Evolutionary conservation across 2,113 vertebrate genomes (phyloP), one percentile per base, ranked within the genome.

Genomic region (Plecotus auritus): DNA sequence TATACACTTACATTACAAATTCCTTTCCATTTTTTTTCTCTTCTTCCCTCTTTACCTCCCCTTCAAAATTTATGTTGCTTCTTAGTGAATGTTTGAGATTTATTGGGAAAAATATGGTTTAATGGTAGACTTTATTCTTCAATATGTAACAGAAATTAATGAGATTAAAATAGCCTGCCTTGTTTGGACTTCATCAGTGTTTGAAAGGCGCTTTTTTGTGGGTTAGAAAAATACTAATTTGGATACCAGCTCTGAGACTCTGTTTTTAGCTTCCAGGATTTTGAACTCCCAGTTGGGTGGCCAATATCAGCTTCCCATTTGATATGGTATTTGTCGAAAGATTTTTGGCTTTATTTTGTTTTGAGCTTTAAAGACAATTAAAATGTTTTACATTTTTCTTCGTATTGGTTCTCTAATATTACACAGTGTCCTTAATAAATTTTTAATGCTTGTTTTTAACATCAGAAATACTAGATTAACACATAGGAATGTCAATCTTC

Each of bases 1-100:
- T 97, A 95, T 98, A 97, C 98, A 13, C 97, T 97, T 56, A 95
- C 98, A 95, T 97, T 97, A 97, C 97, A 96, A 97, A 97, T 96
- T 97, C 97, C 91, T 98, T 98, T 96, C 90, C 91, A 49, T 67
- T 98, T 96, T 97, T 98, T 96, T 97, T 90, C 82, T 90, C 76
- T 96, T 96, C 82, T 95, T 91, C 88, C 49, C 88, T 89, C 91
- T 94, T 89, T 96, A 91, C 85, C 93, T 96, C 59, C 96, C 96
- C 86, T 97, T 97, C 96, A 30, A 51, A 98, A 97, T 94, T 95
- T 96, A 93, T 97, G 93, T 98, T 97, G 96, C 86, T 98, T 35
- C 96, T 40, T 77, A 80, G 95, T 97, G 96, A 98, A 97, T 98
- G 96, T 96, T 94, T 97, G 95, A 91, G 95, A 97, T 88, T 81